Conservation (phyloP, 1,140 invertebrate species). For the Diachasmimorpha longicaudata region DNA sequence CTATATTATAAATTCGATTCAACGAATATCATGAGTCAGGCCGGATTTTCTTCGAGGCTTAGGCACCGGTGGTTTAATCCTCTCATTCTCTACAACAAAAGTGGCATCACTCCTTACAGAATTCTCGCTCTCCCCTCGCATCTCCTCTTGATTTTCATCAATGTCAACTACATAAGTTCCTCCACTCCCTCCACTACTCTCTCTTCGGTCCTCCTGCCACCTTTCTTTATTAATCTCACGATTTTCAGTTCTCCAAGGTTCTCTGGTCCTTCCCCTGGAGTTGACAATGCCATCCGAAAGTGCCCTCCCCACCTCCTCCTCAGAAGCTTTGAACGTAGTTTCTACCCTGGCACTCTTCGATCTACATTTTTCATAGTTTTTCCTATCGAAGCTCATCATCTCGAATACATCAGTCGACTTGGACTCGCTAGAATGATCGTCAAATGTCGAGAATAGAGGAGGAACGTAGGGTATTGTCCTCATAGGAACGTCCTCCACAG, state of each 20-base stretch:
- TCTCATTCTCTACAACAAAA: slow-evolving; percentile 52
- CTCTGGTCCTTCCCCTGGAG: background rate
- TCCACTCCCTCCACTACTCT: slow-evolving; percentile 37
- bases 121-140: slow-evolving; percentile 27
- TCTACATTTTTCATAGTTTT: background rate
- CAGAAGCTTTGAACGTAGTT: background rate
- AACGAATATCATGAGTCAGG: too few species aligned
- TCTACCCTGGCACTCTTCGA: slow-evolving; percentile 32
- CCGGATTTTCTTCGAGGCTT: slow-evolving; percentile 39
- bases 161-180: slow-evolving; percentile 50
- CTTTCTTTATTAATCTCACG: slow-evolving; percentile 13
- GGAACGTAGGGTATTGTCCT: slow-evolving; percentile 9
- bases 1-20: too few species aligned
- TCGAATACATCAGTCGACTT: slow-evolving; percentile 5
- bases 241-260: too few species aligned
- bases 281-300: slow-evolving; percentile 35
- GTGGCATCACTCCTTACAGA: slow-evolving; percentile 49
- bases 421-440: slow-evolving; percentile 12
- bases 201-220: background rate
- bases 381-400: background rate
- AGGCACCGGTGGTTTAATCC: slow-evolving; percentile 30
- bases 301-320: slow-evolving; percentile 30
- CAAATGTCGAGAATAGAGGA: slow-evolving; percentile 1
- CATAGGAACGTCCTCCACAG: background rate
- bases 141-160: slow-evolving; percentile 31